Percentiles rank a stretch among this genome's conserved stretches.
These are phyloP conservation scores for Ctenopoma multispine DNA, from an alignment of 2,797 vertebrate genomes.

Conservation along the genomic window DNA sequence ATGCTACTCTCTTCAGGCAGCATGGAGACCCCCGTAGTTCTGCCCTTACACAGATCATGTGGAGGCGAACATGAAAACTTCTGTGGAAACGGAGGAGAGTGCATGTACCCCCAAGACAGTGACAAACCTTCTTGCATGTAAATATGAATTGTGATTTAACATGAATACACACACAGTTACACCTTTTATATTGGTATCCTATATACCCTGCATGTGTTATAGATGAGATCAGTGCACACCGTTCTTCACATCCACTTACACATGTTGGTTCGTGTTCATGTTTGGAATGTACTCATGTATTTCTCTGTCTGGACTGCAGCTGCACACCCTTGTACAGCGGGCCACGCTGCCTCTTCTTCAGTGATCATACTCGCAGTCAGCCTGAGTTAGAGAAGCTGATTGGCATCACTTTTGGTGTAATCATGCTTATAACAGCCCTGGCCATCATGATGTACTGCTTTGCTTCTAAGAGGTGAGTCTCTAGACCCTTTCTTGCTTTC, in stretches of 20 bases:
- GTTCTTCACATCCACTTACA: not conserved
- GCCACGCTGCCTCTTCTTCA: conserved; percentile 62
- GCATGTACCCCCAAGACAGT: conserved; percentile 75
- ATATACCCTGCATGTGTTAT: not conserved
- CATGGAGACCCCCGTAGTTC: conserved; percentile 34
- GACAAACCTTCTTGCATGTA: conserved; percentile 75
- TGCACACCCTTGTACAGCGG: conserved; percentile 63
- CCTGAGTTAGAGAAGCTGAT: conserved; percentile 60
- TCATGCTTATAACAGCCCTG: conserved; percentile 60
- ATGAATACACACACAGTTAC: not conserved
- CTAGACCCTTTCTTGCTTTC: not conserved
- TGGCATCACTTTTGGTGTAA: conserved; percentile 60
- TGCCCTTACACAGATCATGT: conserved; percentile 57
- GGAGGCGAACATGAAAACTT: conserved; percentile 45
- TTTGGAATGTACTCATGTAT: conserved; percentile 49
- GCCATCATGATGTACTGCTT: conserved; percentile 58
- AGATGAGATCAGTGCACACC: not conserved
- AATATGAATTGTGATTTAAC: conserved; percentile 14
- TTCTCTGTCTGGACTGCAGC: conserved; percentile 57
- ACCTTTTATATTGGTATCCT: not conserved
- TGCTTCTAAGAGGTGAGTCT: conserved; percentile 66
- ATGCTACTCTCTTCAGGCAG: conserved; percentile 44
- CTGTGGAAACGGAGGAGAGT: conserved; percentile 76
- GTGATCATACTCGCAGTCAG: fast-evolving
- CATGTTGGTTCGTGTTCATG: conserved; percentile 55